Evolutionary conservation across 2,113 vertebrate species (phyloP).

Genomic region (Camelus dromedarius): DNA sequence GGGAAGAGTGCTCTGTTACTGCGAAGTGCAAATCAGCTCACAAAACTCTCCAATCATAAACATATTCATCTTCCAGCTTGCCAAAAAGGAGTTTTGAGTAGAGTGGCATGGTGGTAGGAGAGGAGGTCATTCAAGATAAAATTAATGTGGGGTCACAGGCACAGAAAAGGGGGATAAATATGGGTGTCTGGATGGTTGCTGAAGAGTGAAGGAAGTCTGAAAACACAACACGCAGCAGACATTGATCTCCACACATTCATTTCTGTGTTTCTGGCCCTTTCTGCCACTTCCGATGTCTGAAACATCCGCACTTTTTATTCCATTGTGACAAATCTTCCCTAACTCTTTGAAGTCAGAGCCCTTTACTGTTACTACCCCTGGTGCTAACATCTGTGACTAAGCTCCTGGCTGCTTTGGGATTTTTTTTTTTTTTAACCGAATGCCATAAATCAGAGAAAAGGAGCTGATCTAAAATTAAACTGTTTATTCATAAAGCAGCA

Average conservation of each 20-base stretch:
- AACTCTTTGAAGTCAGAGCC: constrained; percentile 60
- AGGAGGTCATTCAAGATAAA: neutral
- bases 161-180: neutral
- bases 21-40: neutral
- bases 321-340: neutral
- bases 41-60: neutral
- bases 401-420: neutral
- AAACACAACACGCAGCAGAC: neutral
- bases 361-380: neutral
- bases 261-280: constrained; percentile 36
- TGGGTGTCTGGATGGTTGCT: neutral
- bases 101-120: neutral
- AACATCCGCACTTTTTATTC: constrained; percentile 25
- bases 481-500: constrained; percentile 60
- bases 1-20: neutral
- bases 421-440: neutral
- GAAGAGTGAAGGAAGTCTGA: neutral
- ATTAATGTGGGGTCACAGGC: neutral
- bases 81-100: neutral
- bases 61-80: neutral
- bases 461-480: constrained; percentile 43
- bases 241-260: neutral
- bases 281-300: neutral
- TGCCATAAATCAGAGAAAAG: constrained; percentile 52
- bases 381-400: constrained; percentile 42